These are phyloP conservation scores for Drosophila nr. fundita DNA, from an alignment of 2,888 invertebrate genomes.

Conservation along the genomic window DNA sequence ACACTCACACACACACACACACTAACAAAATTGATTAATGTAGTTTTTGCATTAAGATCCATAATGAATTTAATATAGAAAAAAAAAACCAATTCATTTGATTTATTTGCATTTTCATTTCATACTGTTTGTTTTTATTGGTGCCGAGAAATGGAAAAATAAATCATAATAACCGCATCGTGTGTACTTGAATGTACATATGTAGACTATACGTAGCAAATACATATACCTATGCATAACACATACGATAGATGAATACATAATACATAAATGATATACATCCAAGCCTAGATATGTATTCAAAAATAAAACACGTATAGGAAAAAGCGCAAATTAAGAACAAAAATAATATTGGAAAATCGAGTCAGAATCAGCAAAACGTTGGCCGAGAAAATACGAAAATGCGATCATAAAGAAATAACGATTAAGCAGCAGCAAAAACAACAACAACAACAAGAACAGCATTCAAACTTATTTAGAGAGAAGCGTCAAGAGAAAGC, in stretches of 20 bases:
- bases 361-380: constrained; percentile 30
- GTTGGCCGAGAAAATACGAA: constrained; percentile 33
- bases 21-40: constrained; percentile 8
- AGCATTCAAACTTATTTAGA: constrained; percentile 37
- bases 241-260: constrained; percentile 43
- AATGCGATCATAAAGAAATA: constrained; percentile 15
- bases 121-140: neutral
- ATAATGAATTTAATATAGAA: constrained; percentile 49
- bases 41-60: constrained; percentile 45
- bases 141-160: constrained; percentile 10
- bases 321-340: constrained; percentile 59
- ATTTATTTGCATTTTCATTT: constrained; percentile 8
- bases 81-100: neutral
- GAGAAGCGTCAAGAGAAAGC: constrained; percentile 28
- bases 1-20: constrained; percentile 32
- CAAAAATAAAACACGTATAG: constrained; percentile 26
- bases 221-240: constrained; percentile 16
- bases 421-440: constrained; percentile 20
- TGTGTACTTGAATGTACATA: constrained; percentile 60
- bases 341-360: constrained; percentile 26
- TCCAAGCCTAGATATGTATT: constrained; percentile 30
- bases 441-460: constrained; percentile 19
- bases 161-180: constrained; percentile 11
- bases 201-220: constrained; percentile 21
- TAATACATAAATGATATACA: constrained; percentile 28